Conservation (phyloP, 2,797 vertebrate genomes). For the Lepus oiostolus region DNA sequence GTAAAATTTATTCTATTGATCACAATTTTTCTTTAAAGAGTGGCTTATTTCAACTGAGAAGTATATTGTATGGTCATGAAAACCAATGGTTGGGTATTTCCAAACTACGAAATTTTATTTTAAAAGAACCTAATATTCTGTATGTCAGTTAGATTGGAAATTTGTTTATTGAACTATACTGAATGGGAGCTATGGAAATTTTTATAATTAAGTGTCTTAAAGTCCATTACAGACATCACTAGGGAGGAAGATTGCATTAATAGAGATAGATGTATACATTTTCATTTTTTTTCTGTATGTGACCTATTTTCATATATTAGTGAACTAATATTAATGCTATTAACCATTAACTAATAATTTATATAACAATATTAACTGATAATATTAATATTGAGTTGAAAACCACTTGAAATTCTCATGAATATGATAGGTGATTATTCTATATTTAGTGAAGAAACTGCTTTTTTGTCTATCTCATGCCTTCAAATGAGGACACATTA, state of each 20-base stretch:
- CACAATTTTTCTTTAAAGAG: constrained; percentile 12
- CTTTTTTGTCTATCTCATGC: constrained; percentile 37
- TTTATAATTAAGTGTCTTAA: constrained; percentile 56
- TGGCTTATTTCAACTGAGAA: not conserved
- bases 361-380: no score
- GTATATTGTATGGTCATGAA: not conserved
- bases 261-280: not conserved
- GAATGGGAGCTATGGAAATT: constrained; percentile 45
- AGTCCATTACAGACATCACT: constrained; percentile 12
- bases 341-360: no score
- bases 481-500: constrained; percentile 1
- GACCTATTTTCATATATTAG: constrained; percentile 15
- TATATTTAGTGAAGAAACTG: not conserved
- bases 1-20: not conserved
- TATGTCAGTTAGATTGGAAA: constrained; percentile 13
- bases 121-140: not conserved
- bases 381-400: not conserved
- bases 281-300: not conserved
- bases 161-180: constrained; percentile 65
- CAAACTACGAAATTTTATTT: constrained; percentile 42
- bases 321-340: not conserved
- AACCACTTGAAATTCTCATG: constrained; percentile 25
- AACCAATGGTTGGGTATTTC: constrained; percentile 20
- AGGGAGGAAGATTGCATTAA: constrained; percentile 3
- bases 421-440: not conserved